Conservation (phyloP, 2,797 vertebrate species). For the Eupleurogrammus muticus region DNA sequence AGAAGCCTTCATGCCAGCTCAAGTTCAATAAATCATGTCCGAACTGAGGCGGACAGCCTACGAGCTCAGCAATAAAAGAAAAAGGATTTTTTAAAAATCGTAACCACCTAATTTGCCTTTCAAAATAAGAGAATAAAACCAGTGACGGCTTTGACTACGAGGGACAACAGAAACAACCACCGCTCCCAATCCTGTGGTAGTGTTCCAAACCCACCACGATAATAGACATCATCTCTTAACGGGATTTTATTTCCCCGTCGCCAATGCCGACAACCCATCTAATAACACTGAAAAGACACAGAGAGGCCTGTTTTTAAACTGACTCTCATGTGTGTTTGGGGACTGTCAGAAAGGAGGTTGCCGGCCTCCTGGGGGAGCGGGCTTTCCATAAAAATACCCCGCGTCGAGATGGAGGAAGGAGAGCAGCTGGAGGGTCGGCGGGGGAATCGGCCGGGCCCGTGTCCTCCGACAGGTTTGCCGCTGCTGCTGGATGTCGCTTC, state of each 20-base stretch:
- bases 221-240: background rate
- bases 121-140: conserved; percentile 46
- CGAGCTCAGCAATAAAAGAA: background rate
- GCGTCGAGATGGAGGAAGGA: conserved; percentile 52
- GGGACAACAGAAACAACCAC: conserved; percentile 34
- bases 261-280: background rate
- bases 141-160: conserved; percentile 17
- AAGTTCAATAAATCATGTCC: background rate
- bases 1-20: background rate
- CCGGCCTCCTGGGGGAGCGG: conserved; percentile 68
- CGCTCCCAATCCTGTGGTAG: conserved; percentile 14
- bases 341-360: conserved; percentile 73
- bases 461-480: conserved; percentile 57
- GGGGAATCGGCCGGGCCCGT: conserved; percentile 24
- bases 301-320: background rate
- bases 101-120: conserved; percentile 52
- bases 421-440: conserved; percentile 53
- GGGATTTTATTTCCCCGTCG: background rate
- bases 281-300: conserved; percentile 22
- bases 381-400: conserved; percentile 79
- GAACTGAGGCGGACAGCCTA: conserved; percentile 14
- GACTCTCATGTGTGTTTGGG: conserved; percentile 27
- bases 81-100: conserved; percentile 13
- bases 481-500: background rate
- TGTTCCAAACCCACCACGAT: conserved; percentile 9